Evolutionary conservation across 2,113 vertebrate genomes (phyloP).

Genomic region (Lampris incognitus): DNA sequence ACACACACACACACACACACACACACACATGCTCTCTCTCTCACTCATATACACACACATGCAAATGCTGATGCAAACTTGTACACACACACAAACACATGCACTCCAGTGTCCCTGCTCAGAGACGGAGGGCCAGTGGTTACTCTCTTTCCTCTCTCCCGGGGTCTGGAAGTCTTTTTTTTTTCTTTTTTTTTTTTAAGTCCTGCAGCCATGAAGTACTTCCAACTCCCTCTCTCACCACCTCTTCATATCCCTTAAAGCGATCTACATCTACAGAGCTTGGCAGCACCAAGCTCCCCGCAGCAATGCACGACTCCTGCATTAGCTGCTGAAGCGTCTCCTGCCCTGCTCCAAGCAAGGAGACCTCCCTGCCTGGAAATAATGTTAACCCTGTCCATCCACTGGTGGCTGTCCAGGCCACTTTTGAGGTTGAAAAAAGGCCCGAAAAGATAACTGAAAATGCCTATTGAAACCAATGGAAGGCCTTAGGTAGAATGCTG

Average conservation of each 20-base stretch:
- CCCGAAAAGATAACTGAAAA: constrained; percentile 7
- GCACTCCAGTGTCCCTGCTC: background rate
- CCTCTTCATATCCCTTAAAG: constrained; percentile 30
- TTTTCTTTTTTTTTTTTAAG: constrained; percentile 11
- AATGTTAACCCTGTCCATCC: constrained; percentile 35
- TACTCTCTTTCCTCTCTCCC: constrained; percentile 30
- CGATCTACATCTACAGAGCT: constrained; percentile 21
- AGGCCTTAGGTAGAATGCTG: constrained; percentile 20
- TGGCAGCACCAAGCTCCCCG: constrained; percentile 12
- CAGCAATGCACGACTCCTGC: constrained; percentile 9
- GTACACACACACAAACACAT: constrained; percentile 13
- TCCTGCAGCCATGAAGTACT: background rate
- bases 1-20: background rate
- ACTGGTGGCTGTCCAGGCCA: background rate
- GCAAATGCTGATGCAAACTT: constrained; percentile 4
- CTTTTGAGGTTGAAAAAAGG: background rate
- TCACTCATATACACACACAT: background rate
- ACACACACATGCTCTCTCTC: background rate
- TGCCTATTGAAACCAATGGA: constrained; percentile 38
- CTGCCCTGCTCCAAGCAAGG: background rate
- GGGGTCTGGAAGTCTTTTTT: constrained; percentile 39
- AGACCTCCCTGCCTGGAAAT: background rate
- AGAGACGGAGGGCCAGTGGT: background rate
- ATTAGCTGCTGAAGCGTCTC: constrained; percentile 18
- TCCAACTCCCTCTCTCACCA: constrained; percentile 26